Evolutionary conservation across 2,113 vertebrate genomes (phyloP), one percentile per base, ranked within the genome.

Genomic region (Silurus glanis): DNA sequence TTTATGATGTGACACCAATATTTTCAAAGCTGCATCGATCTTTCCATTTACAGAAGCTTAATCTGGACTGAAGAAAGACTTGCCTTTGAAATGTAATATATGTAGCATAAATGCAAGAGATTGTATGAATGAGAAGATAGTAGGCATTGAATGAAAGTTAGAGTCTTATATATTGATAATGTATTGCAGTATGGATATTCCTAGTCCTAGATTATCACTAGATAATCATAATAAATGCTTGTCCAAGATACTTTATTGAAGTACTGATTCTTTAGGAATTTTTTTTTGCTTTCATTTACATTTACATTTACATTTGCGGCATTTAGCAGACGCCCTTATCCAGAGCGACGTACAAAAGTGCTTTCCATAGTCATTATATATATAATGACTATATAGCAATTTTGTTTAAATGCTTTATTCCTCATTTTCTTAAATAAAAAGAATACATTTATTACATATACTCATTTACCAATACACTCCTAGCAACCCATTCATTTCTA

Each of bases 391-490:
- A 28, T 59, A 37, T 21, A 10, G 28, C 19, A 21, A 84, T 84
- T 12, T n/a, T 10, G 9, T 14, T 25, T 19, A 17, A 62, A 88
- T 81, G 71, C 19, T 66, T 25, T 66, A 66, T 66, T 9, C 23
- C n/a, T 25, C 62, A 25, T 37, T 37, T 37, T 37, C 37, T 37
- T 37, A 19, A 61, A 14, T 14, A 61, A 61, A 61, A 21, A 61
- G 59, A 10, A 25, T 23, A 66, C 9, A 64, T 64, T 64, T 64
- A 64, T 64, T 67, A 28, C 64, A 67, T 28, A 28, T 67, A 5
- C 64, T 67, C 64, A 25, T 67, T 67, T n/a, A n/a, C 9, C 25
- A 16, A 84, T 80, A 74, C 80, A 88, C 88, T 88, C 55, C 80
- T 51, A 17, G 53, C 53, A 78, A 17, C 45, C 25, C 55, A 17